Base-by-base conservation (phyloP, 1,140 invertebrate genomes). In the Drosophila sp. region DNA sequence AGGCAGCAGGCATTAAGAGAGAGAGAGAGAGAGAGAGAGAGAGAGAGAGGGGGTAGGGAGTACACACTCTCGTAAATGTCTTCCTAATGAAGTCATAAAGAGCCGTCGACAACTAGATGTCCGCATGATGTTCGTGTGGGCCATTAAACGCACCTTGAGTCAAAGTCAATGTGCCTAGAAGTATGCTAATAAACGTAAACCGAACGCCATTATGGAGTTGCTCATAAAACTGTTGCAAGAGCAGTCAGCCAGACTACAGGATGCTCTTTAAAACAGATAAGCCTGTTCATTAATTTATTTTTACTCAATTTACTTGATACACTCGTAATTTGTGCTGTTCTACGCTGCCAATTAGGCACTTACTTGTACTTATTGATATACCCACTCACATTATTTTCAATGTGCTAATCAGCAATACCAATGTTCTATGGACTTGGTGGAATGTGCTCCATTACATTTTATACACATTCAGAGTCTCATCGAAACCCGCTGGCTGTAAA, bases 101-200 rank as follows among this genome's bases (percentile, higher is more conserved):
- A 75, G 81, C 71, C 78, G 50, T 63, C 75, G 62, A 70, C 80
- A 84, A 72, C 76, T 83, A 79, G 80, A 76, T 83, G 80, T 54
- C 65, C 73, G 59, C 48, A 29, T 41, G 57, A 2, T 48, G 38
- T 57, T 6, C 21, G 54, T 59, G 41, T 16, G 38, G 7, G 78
- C 66, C 74, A 43, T 87, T 80, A 80, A 75, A 71, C 77, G 72
- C 72, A 80, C 72, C 78, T 80, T 75, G 65, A 72, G 77, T 64
- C 71, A 54, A 59, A 57, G 78, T 72, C 80, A 72, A 83, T 63
- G 80, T 41, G 73, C 74, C 72, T 76, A 74, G 66, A 86, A 87
- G 81, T 86, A 86, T 87, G 81, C 82, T 86, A 87, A 86, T 86
- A 86, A 86, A 86, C 81, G 78, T 82, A 86, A 86, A 87, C 65